These are phyloP conservation scores for Neelides folsomi DNA, from an alignment of 2,888 invertebrate species.

Conservation along the genomic window DNA sequence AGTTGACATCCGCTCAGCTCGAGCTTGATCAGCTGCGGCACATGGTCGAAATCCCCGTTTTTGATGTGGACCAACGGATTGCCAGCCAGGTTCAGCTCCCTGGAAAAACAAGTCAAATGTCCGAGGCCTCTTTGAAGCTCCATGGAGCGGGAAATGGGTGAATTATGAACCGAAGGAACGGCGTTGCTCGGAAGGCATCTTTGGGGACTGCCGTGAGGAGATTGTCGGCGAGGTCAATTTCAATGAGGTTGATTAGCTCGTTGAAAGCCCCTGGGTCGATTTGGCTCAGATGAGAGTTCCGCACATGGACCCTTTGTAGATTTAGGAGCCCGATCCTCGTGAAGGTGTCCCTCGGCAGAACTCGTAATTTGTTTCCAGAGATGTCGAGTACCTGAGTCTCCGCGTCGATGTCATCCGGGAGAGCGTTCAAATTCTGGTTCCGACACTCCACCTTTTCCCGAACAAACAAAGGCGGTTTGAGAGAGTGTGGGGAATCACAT, in stretches of 20 bases:
- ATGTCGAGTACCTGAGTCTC: conserved; percentile 83
- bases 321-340: conserved; percentile 65
- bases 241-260: conserved; percentile 75
- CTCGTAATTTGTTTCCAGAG: conserved; percentile 73
- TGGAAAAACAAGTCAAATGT: conserved; percentile 14
- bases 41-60: conserved; percentile 56
- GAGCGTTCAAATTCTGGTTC: conserved; percentile 64
- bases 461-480: conserved; percentile 18
- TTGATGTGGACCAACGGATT: conserved; percentile 72
- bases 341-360: conserved; percentile 69
- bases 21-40: conserved; percentile 63
- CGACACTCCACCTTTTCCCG: conserved; percentile 55
- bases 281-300: conserved; percentile 69
- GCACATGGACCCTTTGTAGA: conserved; percentile 71
- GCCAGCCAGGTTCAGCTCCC: conserved; percentile 59
- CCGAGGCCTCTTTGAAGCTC: no score
- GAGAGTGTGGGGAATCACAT: not conserved
- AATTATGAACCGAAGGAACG: conserved; percentile 51
- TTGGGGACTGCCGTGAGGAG: conserved; percentile 66
- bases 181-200: conserved; percentile 61
- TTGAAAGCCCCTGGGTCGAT: conserved; percentile 73
- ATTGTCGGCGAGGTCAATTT: conserved; percentile 76
- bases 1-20: conserved; percentile 73
- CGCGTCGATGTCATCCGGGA: conserved; percentile 72
- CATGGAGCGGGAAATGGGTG: no score